Evolutionary conservation across 2,888 invertebrate genomes (phyloP), one percentile per base, ranked within the genome.

Genomic region (Rambutsinella grinnellia): DNA sequence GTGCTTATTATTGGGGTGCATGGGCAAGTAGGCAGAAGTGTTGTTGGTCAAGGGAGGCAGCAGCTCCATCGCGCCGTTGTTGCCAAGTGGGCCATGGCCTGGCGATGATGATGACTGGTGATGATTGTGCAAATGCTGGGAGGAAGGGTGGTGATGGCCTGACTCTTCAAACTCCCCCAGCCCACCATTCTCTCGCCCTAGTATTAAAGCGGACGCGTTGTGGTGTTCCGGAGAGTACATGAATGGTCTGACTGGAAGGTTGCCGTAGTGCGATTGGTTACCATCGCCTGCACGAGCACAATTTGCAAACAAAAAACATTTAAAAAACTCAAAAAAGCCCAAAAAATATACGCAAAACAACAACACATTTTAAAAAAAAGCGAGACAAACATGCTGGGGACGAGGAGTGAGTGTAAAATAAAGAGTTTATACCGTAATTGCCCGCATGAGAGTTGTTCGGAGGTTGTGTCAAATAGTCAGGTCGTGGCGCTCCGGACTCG

Each of bases 401-500:
- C 17, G 21, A 51, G 5, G 13, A 24, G 26, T 56, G 26, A 54
- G 23, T 17, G 10, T 27, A 57, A n/a, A 17, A 3, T 19, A 21
- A 60, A 44, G 6, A 44, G 28, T 60, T 62, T 26, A 77, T 81
- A 83, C 84, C 84, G 62, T 83, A 84, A 66, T 79, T 81, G 23
- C 72, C 79, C 28, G 81, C 78, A 62, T 84, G 84, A 67, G 81
- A 80, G 79, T 83, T 81, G 56, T 61, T 75, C 62, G 80, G 76
- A 58, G 81, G 79, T 49, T 49, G 63, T 57, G 83, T 68, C 62
- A 82, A 79, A 80, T 84, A 81, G 76, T 84, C 81, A 82, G 85
- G 78, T 81, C 84, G 63, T 68, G 84, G 79, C 79, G 83, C 75
- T 85, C 85, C 60, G 85, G 86, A 83, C 84, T 90, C 91, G 85